Base-by-base conservation (phyloP, 2,888 invertebrate species). In the Pristionchus fissidentatus region DNA sequence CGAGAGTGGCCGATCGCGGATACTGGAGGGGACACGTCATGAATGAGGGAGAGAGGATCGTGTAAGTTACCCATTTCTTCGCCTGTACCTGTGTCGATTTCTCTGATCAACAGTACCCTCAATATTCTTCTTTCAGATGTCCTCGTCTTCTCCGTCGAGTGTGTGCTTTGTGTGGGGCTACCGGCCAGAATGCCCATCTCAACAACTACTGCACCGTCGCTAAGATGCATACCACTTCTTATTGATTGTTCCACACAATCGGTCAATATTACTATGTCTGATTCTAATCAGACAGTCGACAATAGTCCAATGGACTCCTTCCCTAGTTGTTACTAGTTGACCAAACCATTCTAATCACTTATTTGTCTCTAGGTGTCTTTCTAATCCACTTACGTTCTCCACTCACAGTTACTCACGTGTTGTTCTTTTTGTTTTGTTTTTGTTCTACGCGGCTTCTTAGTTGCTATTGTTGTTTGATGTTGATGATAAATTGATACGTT, bases 141-240 rank as follows among this genome's bases (percentile, higher is more conserved):
- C 32, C 78, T 78, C 78, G 78, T 55, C 52, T 52, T 38, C 78
- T 78, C n/a, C 78, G 78, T 78, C 49, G 55, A 0, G 78, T 78
- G 35, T 78, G 78, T 35, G 49, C 78, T n/a, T 52, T 78, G 1
- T 78, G 78, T 32, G 78, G 78, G 5, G 78, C 78, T 13, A 78
- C 78, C 3, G 78, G 78, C 22, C 78, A 78, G 55, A 38, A 35
- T 78, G 78, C 52, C 38, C 78, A 78, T 35, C 32, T 52, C 32
- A 52, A 49, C 55, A 55, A 78, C 78, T 78, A 43, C 55, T 78
- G 78, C 19, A 49, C 78, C 29, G 38, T 73, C 46, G 15, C 46
- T 5, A 73, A 73, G 73, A 73, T n/a, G 43, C 46, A 73, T 7
- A 73, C 73, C 38, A 26, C 73, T 29, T 73, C 73, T n/a, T 73